Percentiles rank a stretch among this genome's conserved stretches.
Evolutionary conservation across 2,797 vertebrate genomes (phyloP).

Genomic region (Cottoperca gobio): DNA sequence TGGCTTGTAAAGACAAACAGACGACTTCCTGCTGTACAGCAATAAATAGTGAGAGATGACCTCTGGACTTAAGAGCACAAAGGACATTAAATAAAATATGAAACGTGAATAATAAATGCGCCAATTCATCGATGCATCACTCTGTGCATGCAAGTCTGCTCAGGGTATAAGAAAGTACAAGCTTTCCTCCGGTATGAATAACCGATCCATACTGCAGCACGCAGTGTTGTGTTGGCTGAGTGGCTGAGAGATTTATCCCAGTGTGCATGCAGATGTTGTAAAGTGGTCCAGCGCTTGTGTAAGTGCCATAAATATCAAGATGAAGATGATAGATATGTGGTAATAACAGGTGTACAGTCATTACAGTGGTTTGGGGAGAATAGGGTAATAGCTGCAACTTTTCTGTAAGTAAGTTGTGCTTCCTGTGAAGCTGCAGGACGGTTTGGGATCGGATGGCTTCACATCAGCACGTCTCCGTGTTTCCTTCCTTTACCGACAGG

Average conservation of each 20-base stretch:
- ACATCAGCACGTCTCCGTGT: slow-evolving; percentile 19
- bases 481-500: slow-evolving; percentile 9
- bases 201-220: not conserved
- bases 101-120: slow-evolving; percentile 9
- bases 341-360: slow-evolving; percentile 20
- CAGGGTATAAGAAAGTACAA: not conserved
- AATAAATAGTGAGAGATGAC: not conserved
- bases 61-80: not conserved
- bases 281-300: not conserved
- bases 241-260: not conserved
- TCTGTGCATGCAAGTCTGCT: not conserved
- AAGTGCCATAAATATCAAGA: slow-evolving; percentile 10
- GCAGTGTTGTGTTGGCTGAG: not conserved
- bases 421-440: slow-evolving; percentile 14
- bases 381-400: not conserved
- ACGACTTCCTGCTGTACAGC: not conserved
- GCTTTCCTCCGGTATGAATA: not conserved
- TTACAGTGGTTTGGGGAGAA: slow-evolving; percentile 3
- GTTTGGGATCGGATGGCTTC: slow-evolving; percentile 4
- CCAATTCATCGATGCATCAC: slow-evolving; percentile 7
- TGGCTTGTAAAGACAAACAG: not conserved
- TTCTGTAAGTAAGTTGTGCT: not conserved
- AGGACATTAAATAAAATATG: slow-evolving; percentile 8
- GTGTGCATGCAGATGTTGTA: not conserved
- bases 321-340: slow-evolving; percentile 15